These are phyloP conservation scores for Agrochola macilenta DNA, from an alignment of 2,888 invertebrate species.

Conservation along the genomic window DNA sequence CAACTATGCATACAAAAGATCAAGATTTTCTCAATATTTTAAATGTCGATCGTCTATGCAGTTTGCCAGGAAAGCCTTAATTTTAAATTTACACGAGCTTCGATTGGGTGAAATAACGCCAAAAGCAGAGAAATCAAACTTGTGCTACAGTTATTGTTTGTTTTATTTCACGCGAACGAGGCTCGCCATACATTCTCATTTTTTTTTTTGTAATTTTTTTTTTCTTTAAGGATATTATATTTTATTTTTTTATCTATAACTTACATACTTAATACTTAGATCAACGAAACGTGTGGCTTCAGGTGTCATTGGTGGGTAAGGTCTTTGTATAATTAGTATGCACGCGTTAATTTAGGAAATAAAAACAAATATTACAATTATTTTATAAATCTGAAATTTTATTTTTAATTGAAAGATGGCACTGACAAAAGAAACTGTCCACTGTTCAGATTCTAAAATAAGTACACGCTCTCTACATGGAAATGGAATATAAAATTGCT, in stretches of 20 bases:
- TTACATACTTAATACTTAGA: conserved; percentile 90
- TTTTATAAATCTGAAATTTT: conserved; percentile 68
- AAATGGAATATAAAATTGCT: conserved; percentile 68
- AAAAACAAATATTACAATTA: conserved; percentile 65
- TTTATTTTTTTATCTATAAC: conserved; percentile 86
- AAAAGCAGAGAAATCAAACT: conserved; percentile 74
- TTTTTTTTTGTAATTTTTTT: conserved; percentile 77
- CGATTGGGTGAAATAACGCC: conserved; percentile 81
- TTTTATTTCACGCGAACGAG: conserved; percentile 83
- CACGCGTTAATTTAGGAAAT: conserved; percentile 75
- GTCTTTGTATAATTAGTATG: conserved; percentile 84
- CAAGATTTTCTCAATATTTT: conserved; percentile 66
- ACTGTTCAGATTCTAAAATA: conserved; percentile 68
- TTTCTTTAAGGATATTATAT: conserved; percentile 80
- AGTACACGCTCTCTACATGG: conserved; percentile 68
- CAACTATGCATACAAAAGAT: conserved; percentile 76
- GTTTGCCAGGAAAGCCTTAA: conserved; percentile 86
- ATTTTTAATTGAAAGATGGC: conserved; percentile 73
- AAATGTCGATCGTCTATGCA: conserved; percentile 79
- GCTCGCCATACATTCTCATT: conserved; percentile 81
- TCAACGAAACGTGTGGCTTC: conserved; percentile 88
- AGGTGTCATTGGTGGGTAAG: conserved; percentile 89
- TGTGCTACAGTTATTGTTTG: conserved; percentile 69
- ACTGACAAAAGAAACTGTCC: conserved; percentile 77
- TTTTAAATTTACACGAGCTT: conserved; percentile 81